Conservation (phyloP, 2,888 invertebrate genomes). For the Deilephila elpenor region DNA sequence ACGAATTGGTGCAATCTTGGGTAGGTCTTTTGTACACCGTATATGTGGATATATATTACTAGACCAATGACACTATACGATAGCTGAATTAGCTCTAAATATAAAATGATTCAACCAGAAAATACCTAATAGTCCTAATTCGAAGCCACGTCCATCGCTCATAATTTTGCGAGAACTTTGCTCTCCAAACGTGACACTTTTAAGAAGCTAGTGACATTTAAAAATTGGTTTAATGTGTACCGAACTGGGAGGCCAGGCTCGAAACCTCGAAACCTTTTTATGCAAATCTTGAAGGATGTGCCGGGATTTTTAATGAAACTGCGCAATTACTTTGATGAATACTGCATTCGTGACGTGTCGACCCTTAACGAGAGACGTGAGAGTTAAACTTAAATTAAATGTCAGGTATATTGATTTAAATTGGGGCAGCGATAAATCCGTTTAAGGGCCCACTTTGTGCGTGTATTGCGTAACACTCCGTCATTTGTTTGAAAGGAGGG, state of each 20-base stretch:
- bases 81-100: background rate
- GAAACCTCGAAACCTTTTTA: constrained; percentile 74
- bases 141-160: constrained; percentile 5
- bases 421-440: constrained; percentile 37
- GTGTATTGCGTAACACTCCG: background rate
- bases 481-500: constrained; percentile 16
- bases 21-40: too few relatives aligned
- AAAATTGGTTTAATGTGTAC: constrained; percentile 70
- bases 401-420: constrained; percentile 63
- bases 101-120: background rate
- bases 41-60: too few relatives aligned
- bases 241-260: constrained; percentile 49
- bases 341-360: constrained; percentile 66
- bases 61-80: too few relatives aligned
- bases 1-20: too few relatives aligned
- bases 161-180: constrained; percentile 36
- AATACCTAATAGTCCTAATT: background rate
- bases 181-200: constrained; percentile 57
- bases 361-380: constrained; percentile 41
- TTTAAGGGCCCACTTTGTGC: background rate
- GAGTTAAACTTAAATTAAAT: constrained; percentile 57
- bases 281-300: constrained; percentile 81
- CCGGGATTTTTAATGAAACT: constrained; percentile 78
- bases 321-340: constrained; percentile 78
- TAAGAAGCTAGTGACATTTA: constrained; percentile 61